phyloP scores from a whole-genome alignment of 2,888 invertebrate genomes.

The Epistrophe grossulariae region DNA sequence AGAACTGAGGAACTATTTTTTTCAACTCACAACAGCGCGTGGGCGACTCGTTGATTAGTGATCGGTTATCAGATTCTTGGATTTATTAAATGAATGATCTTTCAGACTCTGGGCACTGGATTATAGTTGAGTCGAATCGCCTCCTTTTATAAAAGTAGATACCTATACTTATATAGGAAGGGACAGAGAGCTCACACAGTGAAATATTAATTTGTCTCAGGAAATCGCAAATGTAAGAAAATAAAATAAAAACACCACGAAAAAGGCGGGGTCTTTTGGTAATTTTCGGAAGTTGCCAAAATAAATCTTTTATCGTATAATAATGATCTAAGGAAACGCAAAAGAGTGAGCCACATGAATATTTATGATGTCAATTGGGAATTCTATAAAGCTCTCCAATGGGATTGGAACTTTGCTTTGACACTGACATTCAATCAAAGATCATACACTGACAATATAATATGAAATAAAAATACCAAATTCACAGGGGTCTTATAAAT shows the following conservation, averaged over 20 bases:
- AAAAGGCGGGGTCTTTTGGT: conserved; percentile 42
- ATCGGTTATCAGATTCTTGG: conserved; percentile 64
- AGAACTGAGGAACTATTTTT: conserved; percentile 47
- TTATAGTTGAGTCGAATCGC: conserved; percentile 22
- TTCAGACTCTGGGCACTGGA: conserved; percentile 19
- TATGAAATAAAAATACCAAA: conserved; percentile 2
- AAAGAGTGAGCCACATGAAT: conserved; percentile 58
- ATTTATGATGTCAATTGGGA: conserved; percentile 66
- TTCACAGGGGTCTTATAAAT: conserved; percentile 38
- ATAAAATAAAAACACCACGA: neutral
- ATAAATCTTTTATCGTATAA: conserved; percentile 65
- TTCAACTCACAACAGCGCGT: conserved; percentile 53
- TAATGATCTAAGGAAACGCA: conserved; percentile 66
- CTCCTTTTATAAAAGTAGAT: neutral
- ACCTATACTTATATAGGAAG: neutral
- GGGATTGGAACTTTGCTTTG: conserved; percentile 28
- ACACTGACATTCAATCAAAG: conserved; percentile 65
- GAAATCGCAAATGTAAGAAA: conserved; percentile 35
- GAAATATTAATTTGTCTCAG: conserved; percentile 60
- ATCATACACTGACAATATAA: conserved; percentile 44
- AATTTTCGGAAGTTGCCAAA: conserved; percentile 73
- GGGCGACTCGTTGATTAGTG: conserved; percentile 59
- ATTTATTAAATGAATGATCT: conserved; percentile 58
- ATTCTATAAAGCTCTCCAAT: conserved; percentile 48
- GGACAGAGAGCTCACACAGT: conserved; percentile 14